Evolutionary conservation across 2,113 vertebrate species (phyloP).

Genomic region (Edolisoma coerulescens): DNA sequence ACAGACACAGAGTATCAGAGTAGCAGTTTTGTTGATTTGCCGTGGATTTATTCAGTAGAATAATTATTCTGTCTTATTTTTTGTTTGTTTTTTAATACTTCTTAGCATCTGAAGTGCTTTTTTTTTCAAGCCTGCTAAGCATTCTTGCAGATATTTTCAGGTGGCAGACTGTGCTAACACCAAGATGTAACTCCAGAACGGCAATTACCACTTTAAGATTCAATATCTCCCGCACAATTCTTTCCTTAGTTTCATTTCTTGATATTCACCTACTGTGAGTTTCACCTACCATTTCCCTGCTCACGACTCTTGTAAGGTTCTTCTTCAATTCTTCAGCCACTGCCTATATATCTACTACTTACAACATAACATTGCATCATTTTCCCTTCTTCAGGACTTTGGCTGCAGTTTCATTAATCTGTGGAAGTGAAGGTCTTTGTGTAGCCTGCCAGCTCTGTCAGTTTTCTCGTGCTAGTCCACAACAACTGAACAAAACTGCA

Average conservation of each 20-base stretch:
- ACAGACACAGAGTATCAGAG: neutral
- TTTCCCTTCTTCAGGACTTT: neutral
- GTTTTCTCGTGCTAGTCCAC: neutral
- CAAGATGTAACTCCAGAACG: neutral
- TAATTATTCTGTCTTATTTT: neutral
- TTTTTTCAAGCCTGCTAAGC: neutral
- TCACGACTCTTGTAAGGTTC: neutral
- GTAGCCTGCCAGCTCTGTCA: neutral
- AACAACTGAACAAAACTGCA: neutral
- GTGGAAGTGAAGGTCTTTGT: neutral
- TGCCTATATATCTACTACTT: neutral
- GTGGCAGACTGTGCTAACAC: neutral
- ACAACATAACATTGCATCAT: neutral
- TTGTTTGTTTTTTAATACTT: neutral
- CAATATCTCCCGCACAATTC: neutral
- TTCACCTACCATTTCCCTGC: neutral
- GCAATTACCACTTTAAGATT: neutral
- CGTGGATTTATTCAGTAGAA: neutral
- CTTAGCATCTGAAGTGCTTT: neutral
- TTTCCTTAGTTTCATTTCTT: neutral
- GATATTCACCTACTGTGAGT: neutral
- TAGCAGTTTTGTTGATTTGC: neutral
- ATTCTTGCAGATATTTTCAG: neutral
- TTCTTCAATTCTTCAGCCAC: neutral
- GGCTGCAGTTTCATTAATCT: neutral